Conservation (phyloP, 2,797 vertebrate genomes). For the Eupleurogrammus muticus region DNA sequence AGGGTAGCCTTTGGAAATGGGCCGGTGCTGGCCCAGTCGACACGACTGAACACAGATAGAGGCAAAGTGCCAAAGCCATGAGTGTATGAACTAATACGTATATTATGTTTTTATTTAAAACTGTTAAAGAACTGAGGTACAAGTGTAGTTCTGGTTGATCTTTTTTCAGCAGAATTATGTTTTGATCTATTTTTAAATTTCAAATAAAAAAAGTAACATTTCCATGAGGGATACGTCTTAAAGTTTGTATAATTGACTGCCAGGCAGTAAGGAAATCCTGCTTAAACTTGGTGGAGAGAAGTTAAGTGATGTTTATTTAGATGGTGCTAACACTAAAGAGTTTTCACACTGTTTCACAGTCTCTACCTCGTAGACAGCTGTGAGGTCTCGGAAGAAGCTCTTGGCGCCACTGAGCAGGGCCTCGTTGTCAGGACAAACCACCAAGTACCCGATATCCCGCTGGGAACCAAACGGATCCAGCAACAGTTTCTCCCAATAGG, state of each 20-base stretch:
- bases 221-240: background rate
- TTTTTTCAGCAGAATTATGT: background rate
- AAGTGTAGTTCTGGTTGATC: background rate
- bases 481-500: conserved; percentile 98
- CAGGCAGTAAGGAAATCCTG: background rate
- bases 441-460: conserved; percentile 95
- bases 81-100: background rate
- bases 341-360: background rate
- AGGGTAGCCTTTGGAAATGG: conserved; percentile 94
- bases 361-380: conserved; percentile 95
- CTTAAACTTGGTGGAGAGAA: background rate
- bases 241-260: background rate
- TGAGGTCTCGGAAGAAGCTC: conserved; percentile 97
- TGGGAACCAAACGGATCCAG: conserved; percentile 98
- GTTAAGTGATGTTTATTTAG: background rate
- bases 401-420: conserved; percentile 95
- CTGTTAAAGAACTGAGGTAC: background rate
- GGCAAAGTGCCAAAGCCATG: background rate
- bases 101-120: background rate
- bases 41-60: conserved; percentile 86
- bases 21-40: conserved; percentile 96
- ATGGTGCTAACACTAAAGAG: background rate
- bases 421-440: conserved; percentile 98
- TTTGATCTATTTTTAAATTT: background rate
- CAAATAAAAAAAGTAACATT: background rate